Percentiles rank a stretch among this genome's conserved stretches.
These are phyloP conservation scores for Anser brachyrhynchus DNA, from an alignment of 2,113 vertebrate species.

Conservation along the genomic window DNA sequence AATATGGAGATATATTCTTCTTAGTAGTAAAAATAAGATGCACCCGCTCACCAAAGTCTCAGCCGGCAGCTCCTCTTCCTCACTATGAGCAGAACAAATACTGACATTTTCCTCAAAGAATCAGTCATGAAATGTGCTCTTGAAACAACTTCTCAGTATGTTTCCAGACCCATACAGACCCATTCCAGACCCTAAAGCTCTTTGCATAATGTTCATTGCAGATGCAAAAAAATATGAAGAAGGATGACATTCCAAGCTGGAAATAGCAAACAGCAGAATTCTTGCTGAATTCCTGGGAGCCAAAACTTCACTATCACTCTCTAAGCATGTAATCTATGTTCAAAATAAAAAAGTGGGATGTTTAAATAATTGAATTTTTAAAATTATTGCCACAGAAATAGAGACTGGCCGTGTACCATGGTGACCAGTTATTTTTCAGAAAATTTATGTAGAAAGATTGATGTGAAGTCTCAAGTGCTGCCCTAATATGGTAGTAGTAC, in stretches of 20 bases:
- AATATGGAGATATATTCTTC: not conserved
- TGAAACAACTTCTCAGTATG: not conserved
- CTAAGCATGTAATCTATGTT: not conserved
- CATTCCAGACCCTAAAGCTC: not conserved
- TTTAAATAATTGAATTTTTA: not conserved
- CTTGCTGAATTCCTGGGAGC: not conserved
- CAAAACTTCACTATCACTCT: not conserved
- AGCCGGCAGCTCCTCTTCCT: not conserved
- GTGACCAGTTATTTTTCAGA: not conserved
- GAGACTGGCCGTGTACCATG: not conserved
- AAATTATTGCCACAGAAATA: constrained; percentile 19
- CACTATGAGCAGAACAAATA: not conserved
- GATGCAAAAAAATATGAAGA: not conserved
- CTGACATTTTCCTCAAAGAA: not conserved
- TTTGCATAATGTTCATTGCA: accelerated
- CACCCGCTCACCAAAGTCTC: not conserved
- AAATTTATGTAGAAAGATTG: not conserved
- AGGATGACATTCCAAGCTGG: not conserved
- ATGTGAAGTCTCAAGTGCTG: not conserved
- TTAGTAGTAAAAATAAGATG: not conserved
- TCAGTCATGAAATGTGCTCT: not conserved
- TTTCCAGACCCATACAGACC: not conserved
- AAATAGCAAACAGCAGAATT: not conserved
- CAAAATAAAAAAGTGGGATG: not conserved
- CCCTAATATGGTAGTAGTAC: not conserved